Conservation (phyloP, 2,113 vertebrate genomes). For the Rhea pennata region DNA sequence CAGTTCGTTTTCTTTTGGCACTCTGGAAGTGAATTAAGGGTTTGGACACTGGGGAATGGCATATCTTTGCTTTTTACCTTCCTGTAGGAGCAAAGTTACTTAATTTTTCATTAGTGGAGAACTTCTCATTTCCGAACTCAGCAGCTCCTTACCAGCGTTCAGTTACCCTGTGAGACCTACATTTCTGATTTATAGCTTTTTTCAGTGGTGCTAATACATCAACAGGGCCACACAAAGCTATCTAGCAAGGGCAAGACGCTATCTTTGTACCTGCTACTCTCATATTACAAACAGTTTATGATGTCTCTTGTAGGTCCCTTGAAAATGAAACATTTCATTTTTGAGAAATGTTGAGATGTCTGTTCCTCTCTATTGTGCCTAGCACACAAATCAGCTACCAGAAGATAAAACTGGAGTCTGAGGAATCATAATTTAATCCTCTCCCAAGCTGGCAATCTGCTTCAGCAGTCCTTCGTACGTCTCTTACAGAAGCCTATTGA, state of each 20-base stretch:
- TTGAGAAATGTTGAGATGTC: conserved; percentile 11
- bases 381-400: neutral
- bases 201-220: neutral
- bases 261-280: neutral
- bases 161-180: neutral
- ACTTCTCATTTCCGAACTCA: conserved; percentile 10
- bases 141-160: neutral
- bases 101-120: neutral
- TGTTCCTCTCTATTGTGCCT: neutral
- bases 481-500: conserved; percentile 12
- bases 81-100: neutral
- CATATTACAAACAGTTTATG: neutral
- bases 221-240: conserved; percentile 1
- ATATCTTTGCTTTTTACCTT: neutral
- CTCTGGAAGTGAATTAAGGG: neutral
- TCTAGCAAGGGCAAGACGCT: neutral
- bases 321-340: neutral
- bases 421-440: conserved; percentile 49
- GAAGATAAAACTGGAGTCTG: conserved; percentile 25
- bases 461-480: conserved; percentile 13
- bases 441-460: conserved; percentile 22
- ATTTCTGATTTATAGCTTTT: conserved; percentile 32
- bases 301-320: conserved; percentile 26
- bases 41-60: neutral
- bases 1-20: neutral